These are phyloP conservation scores for Scaptomyza graminum DNA, from an alignment of 1,140 invertebrate genomes.

Conservation along the genomic window DNA sequence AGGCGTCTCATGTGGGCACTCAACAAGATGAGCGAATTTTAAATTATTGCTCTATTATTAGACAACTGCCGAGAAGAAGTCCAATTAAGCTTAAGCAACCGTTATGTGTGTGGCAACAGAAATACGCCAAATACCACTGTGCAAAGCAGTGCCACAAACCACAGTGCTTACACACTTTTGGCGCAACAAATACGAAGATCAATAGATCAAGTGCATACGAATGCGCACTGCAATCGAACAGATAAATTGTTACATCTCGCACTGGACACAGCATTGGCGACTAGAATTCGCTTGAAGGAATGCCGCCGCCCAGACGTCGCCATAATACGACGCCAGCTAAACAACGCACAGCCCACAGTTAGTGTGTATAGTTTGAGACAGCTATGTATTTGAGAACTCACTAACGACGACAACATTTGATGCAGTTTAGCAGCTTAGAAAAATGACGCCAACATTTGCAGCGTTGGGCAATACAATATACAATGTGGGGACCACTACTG, in stretches of 20 bases:
- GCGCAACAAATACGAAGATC: slow-evolving; percentile 73
- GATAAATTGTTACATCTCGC: slow-evolving; percentile 77
- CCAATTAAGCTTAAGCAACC: slow-evolving; percentile 9
- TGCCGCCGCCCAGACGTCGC: slow-evolving; percentile 73
- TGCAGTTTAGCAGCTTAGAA: slow-evolving; percentile 46
- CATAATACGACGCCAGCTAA: slow-evolving; percentile 38
- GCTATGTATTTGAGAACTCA: slow-evolving; percentile 12
- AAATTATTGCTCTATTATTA: slow-evolving; percentile 12
- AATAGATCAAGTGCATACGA: slow-evolving; percentile 81
- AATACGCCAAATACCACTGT: slow-evolving; percentile 7
- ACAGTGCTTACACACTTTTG: slow-evolving; percentile 40
- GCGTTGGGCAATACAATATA: slow-evolving; percentile 11
- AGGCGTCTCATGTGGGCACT: slow-evolving; percentile 35
- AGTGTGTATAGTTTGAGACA: slow-evolving; percentile 12
- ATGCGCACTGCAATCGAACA: slow-evolving; percentile 49
- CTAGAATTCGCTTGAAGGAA: slow-evolving; percentile 56
- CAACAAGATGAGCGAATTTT: slow-evolving; percentile 17
- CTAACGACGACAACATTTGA: slow-evolving; percentile 33
- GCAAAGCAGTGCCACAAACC: neutral
- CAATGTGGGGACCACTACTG: neutral
- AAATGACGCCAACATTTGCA: neutral
- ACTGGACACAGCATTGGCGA: slow-evolving; percentile 43
- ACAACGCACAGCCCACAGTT: slow-evolving; percentile 30
- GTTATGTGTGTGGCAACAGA: neutral
- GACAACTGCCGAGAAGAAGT: slow-evolving; percentile 1